Evolutionary conservation across 2,113 vertebrate species (phyloP), one percentile per base, ranked within the genome.

Genomic region (Chaetops frenatus): DNA sequence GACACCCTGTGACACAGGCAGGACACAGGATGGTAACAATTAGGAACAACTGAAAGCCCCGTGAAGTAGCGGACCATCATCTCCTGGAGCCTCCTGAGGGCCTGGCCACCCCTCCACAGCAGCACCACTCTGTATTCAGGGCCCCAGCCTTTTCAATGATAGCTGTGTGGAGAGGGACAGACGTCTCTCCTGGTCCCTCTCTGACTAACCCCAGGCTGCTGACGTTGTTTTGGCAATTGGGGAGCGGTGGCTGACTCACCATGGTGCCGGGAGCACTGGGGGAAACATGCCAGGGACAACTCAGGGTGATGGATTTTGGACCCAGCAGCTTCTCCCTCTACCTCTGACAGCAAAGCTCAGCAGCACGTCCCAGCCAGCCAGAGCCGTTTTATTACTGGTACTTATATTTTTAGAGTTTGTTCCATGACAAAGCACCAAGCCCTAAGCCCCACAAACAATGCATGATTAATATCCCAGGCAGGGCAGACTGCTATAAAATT

Each of bases 181-280:
- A 71, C 13, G 1, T 72, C n/a, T 86, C 29, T 38, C 31, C 22
- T 18, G 23, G n/a, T 38, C 38, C 66, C 64, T 65, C 36, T 72
- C 66, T 90, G 81, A 93, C 58, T 92, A 92, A 90, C 50, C 47
- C 54, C 42, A 10, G 62, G 66, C 2, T 0, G 54, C 50, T 95
- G 79, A 90, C 3, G 6, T 33, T 24, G 58, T 54, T 54, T 69
- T 88, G 74, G 79, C 67, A 54, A 54, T 19, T 3, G 2, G 78
- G 29, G 38, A 81, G 64, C 1, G 1, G 81, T 0, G 1, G 36
- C 64, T 96, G 91, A 92, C 42, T 96, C 89, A 81, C 60, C 3
- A 2, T 14, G 45, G 14, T 3, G 19, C 47, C 0, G 0, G 29
- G 10, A 87, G 9, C 9, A 1, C 5, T 0, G 1, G 15, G 67